Evolutionary conservation across 2,797 vertebrate species (phyloP), one percentile per base, ranked within the genome.

Genomic region (Myotis myotis): DNA sequence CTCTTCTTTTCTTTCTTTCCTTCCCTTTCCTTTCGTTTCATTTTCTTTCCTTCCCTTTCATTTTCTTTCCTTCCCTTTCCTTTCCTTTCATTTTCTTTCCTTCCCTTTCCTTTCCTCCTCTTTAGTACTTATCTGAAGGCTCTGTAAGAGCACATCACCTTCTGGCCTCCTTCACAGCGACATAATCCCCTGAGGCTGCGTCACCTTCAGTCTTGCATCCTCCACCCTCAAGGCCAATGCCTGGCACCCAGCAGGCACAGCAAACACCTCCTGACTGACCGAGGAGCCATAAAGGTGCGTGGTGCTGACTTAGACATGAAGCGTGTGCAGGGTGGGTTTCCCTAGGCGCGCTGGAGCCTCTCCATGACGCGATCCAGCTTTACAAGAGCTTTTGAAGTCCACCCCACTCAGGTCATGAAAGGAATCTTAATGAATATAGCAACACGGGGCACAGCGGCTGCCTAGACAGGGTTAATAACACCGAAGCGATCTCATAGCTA

Each of bases 161-260:
- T 74, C 57, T 68, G 47, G 5, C 64, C 10, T 49, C 41, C 47
- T 57, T 75, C 70, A 10, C 5, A 7, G 47, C 17, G 7, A 81
- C 1, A 0, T 23, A 4, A 88, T 55, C 28, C 22, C 66, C 1
- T 0, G 2, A 44, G 60, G 0, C 33, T 62, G 12, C 10, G 3
- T 81, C 49, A 19, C 17, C n/a, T 62, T 28, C 74, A n/a, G 1
- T 0, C 6, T 4, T 10, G 9, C 23, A 8, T 19, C n/a, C 72
- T 79, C 8, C n/a, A 10, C 4, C 8, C n/a, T 19, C 64, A 74
- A 49, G 3, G 23, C 44, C n/a, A 55, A 4, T 38, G 53, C n/a
- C 36, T 51, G 25, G 36, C 30, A 81, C 4, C 0, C 36, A 57
- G 8, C 5, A 20, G 85, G 4, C n/a, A 2, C 8, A 22, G 11